Conservation (phyloP, 2,888 invertebrate genomes). For the Caenorhabditis sp. region DNA sequence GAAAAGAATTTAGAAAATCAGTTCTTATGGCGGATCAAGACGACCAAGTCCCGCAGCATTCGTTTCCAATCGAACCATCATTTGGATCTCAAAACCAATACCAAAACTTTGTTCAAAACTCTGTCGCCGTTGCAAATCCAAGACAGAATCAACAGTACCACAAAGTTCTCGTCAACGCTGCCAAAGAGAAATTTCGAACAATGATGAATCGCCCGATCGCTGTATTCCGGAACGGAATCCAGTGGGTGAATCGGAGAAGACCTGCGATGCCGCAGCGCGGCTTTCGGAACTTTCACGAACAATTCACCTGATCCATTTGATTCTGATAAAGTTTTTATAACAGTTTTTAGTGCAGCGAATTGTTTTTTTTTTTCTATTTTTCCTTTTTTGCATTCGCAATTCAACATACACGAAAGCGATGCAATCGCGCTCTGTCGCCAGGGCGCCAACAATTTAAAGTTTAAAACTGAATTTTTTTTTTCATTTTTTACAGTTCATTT, state of each 20-base stretch:
- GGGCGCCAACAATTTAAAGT: neutral
- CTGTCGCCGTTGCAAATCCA: neutral
- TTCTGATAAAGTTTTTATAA: neutral
- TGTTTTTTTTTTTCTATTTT: too few relatives aligned
- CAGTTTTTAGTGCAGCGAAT: too few relatives aligned
- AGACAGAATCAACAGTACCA: constrained; percentile 8
- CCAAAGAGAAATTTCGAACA: constrained; percentile 26
- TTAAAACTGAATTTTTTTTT: neutral
- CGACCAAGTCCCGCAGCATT: too few relatives aligned
- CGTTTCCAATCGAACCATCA: too few relatives aligned
- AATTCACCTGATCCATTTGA: neutral
- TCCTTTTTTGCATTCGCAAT: too few relatives aligned
- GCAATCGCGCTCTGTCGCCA: neutral
- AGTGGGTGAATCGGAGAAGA: constrained; percentile 21
- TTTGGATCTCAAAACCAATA: too few relatives aligned
- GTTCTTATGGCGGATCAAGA: neutral
- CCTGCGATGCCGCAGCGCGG: neutral
- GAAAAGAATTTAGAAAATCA: neutral
- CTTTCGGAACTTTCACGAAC: constrained; percentile 4
- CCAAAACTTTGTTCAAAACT: too few relatives aligned
- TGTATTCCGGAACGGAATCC: constrained; percentile 21
- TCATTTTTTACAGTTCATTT: neutral
- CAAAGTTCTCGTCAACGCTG: constrained; percentile 26
- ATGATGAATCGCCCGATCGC: constrained; percentile 33
- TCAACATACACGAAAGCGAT: too few relatives aligned